Base-by-base conservation (phyloP, 2,797 vertebrate species). In the Pristis pectinata region DNA sequence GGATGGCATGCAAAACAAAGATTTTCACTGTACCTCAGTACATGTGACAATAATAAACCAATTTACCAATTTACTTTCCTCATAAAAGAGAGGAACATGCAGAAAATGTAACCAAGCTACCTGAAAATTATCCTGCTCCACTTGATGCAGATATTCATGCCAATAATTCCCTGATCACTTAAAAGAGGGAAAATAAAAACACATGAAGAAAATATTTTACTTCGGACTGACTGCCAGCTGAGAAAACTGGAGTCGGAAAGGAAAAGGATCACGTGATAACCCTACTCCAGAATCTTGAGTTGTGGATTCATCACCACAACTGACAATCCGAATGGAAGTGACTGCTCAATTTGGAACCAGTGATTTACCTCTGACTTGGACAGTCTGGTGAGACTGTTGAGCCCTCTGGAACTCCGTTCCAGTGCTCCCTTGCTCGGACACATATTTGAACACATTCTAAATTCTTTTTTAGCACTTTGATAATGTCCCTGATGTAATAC, bases 201-300 rank as follows among this genome's bases (percentile, higher is more conserved):
- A 37, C 30, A 64, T 61, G 56, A 87, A 87, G 83, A 59, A 87
- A 87, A 59, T 87, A 87, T 91, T 91, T 61, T 61, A 64, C 19
- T 91, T 91, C 91, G 61, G 87, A 91, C 37, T 95, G 96, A 96
- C 96, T 97, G 97, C 97, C 97, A 97, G 97, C 96, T 97, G 61
- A 97, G 97, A 97, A 97, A 96, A 96, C 96, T 96, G 95, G 96
- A 97, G 97, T 97, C 97, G 96, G 96, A 97, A 97, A 97, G 95
- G 79, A 96, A 96, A 96, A 97, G 97, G 97, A 97, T 96, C 96
- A 97, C 96, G 97, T 96, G 96, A 97, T 96, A 97, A 95, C 96
- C 95, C 95, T 96, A 96, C 95, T 96, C 96, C 96, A 96, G 96
- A 96, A 96, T 96, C 96, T 96, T 96, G 96, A 96, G 96, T 96